Percentiles rank a stretch among this genome's conserved stretches.
phyloP scores from a whole-genome alignment of 2,888 invertebrate species.

The Opisthograptis luteolata region DNA sequence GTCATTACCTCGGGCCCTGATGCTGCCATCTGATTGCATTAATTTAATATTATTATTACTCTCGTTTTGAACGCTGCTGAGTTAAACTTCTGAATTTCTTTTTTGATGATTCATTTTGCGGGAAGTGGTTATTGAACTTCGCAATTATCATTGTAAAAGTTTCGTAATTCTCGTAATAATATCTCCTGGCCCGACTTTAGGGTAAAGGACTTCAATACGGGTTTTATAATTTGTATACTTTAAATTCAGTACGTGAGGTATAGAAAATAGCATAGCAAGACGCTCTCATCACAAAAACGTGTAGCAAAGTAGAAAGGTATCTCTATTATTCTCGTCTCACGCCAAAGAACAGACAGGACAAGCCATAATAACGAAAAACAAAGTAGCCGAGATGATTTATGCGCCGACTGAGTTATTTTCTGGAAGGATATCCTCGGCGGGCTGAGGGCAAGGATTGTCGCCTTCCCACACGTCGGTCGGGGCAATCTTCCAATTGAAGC shows the following conservation, averaged over 20 bases:
- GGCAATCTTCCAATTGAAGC: constrained; percentile 81
- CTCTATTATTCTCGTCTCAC: no score
- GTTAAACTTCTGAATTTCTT: constrained; percentile 15
- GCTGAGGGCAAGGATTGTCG: constrained; percentile 73
- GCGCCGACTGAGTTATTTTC: constrained; percentile 65
- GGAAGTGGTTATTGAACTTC: neutral
- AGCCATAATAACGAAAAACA: constrained; percentile 15
- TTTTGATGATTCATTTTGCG: constrained; percentile 18
- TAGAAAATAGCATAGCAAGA: no score
- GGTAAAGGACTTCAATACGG: no score
- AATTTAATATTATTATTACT: constrained; percentile 47
- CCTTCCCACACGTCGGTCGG: constrained; percentile 71
- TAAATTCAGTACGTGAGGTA: no score
- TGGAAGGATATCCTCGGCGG: constrained; percentile 81
- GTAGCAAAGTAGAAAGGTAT: no score
- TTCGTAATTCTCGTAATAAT: no score
- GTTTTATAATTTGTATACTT: no score
- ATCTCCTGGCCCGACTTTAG: no score
- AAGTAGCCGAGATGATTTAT: constrained; percentile 41
- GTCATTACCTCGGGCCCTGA: constrained; percentile 59
- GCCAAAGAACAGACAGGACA: neutral
- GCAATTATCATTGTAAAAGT: no score
- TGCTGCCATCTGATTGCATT: constrained; percentile 49
- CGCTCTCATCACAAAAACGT: no score
- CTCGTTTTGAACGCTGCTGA: constrained; percentile 33